Percentiles rank a stretch among this genome's conserved stretches.
phyloP scores from a whole-genome alignment of 2,113 vertebrate genomes.

The Mesembrinibis cayennensis region DNA sequence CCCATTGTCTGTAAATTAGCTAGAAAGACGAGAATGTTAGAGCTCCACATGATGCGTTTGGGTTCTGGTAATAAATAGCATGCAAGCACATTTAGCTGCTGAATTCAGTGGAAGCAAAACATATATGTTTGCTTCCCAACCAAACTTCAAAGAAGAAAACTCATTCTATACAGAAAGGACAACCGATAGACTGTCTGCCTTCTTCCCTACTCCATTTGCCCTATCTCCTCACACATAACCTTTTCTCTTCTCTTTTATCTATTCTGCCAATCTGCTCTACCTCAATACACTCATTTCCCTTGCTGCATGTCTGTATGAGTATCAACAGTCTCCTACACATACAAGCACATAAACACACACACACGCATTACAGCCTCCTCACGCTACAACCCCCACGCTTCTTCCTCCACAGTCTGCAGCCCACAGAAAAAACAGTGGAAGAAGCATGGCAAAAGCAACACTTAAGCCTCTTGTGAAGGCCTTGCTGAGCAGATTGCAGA shows the following conservation, averaged over 20 bases:
- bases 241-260: not conserved
- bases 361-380: not conserved
- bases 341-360: not conserved
- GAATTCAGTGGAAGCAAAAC: not conserved
- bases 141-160: not conserved
- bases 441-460: not conserved
- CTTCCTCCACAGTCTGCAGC: not conserved
- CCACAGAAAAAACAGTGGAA: not conserved
- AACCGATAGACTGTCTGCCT: not conserved
- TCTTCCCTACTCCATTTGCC: not conserved
- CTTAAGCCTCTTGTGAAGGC: not conserved
- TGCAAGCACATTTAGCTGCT: not conserved
- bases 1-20: not conserved
- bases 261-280: not conserved
- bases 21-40: not conserved
- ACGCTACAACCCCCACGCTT: not conserved
- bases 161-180: not conserved
- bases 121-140: not conserved
- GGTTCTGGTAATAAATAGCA: not conserved
- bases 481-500: not conserved
- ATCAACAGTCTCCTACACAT: not conserved
- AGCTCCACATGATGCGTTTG: not conserved
- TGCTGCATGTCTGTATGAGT: not conserved
- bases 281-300: not conserved
- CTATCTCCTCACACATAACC: not conserved